Evolutionary conservation across 2,888 invertebrate genomes (phyloP), one percentile per base, ranked within the genome.

Genomic region (Thysanoteuthis rhombus): DNA sequence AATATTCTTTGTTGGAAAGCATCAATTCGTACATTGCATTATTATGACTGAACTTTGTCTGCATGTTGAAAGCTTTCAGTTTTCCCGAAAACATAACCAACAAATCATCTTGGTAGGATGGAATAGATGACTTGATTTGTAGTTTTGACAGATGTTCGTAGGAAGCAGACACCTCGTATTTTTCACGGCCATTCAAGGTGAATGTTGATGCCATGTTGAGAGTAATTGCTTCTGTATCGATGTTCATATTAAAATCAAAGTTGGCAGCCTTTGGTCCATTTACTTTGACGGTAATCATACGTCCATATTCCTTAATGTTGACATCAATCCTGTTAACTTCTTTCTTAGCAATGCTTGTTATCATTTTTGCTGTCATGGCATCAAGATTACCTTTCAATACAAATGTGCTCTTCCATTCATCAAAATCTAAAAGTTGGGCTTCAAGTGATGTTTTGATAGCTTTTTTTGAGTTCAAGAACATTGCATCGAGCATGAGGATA

Each of bases 1-100:
- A 75, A 75, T 75, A 75, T 75, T 75, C n/a, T 75, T 75, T 75
- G n/a, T 75, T 75, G 75, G n/a, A 75, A 75, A 75, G 75, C n/a
- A 75, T 36, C 16, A 75, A 36, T 75, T 75, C 75, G 75, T 36
- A 75, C n/a, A 75, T 75, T 16, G 2, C 10, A 75, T 75, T 36
- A 75, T 75, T 75, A 36, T 75, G 75, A 75, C 16, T 75, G 75
- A 75, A 75, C 12, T 75, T 75, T 16, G 75, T 75, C 12, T 75
- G n/a, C 36, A 16, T 36, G 16, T 75, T 75, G 75, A 75, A 75
- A n/a, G 75, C n/a, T 75, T 75, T 75, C 4, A 75, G 10, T 16
- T n/a, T 16, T 75, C 75, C 75, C 16, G 36, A n/a, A 75, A 75
- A 75, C 3, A 36, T 75, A 5, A 75, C 16, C n/a, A 75, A 36